Evolutionary conservation across 2,113 vertebrate genomes (phyloP).

Genomic region (Grantiella picta): DNA sequence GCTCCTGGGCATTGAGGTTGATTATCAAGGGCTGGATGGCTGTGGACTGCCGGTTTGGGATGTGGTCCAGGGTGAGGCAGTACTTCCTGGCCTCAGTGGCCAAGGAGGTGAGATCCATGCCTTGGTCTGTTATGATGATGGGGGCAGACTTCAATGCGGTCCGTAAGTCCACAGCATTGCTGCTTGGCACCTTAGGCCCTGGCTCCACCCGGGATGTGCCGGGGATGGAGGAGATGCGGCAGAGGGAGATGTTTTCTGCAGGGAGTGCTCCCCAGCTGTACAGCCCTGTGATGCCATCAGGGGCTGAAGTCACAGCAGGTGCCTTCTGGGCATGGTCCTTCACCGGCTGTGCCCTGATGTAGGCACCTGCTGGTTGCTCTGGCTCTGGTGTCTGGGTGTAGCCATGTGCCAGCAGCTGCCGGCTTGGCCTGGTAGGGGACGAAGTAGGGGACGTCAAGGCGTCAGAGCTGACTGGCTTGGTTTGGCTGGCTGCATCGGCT

Average conservation of each 20-base stretch:
- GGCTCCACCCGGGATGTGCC: slow-evolving; percentile 86
- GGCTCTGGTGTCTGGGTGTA: slow-evolving; percentile 76
- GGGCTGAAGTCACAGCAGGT: slow-evolving; percentile 64
- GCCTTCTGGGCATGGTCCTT: slow-evolving; percentile 70
- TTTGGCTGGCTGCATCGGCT: slow-evolving; percentile 81
- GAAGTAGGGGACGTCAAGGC: slow-evolving; percentile 86
- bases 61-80: slow-evolving; percentile 84
- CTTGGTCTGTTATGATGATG: slow-evolving; percentile 97
- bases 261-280: slow-evolving; percentile 84
- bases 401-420: slow-evolving; percentile 77
- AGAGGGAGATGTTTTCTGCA: slow-evolving; percentile 88
- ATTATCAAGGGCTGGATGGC: slow-evolving; percentile 93
- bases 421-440: slow-evolving; percentile 81
- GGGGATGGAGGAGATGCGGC: slow-evolving; percentile 87
- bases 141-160: slow-evolving; percentile 86
- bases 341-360: slow-evolving; percentile 65
- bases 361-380: slow-evolving; percentile 67
- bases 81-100: slow-evolving; percentile 90
- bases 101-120: slow-evolving; percentile 96
- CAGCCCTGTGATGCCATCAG: slow-evolving; percentile 71
- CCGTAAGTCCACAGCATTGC: slow-evolving; percentile 87
- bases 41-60: slow-evolving; percentile 84
- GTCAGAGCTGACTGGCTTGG: slow-evolving; percentile 82
- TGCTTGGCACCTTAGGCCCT: slow-evolving; percentile 74
- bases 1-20: slow-evolving; percentile 95